Conservation (phyloP, 2,797 vertebrate genomes). For the Nasua narica region DNA sequence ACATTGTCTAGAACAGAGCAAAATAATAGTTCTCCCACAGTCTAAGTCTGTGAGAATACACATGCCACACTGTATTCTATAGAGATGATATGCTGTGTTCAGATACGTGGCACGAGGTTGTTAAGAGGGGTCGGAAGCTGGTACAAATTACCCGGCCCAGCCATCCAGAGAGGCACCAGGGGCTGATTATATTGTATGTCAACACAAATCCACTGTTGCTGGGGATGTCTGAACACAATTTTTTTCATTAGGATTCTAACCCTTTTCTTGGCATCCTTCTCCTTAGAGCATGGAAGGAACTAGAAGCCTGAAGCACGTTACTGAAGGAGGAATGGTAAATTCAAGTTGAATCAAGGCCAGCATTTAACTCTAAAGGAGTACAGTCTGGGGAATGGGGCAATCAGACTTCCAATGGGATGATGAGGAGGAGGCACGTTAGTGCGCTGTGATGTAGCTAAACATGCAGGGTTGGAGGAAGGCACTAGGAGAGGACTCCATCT, state of each 20-base stretch:
- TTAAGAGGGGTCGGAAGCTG: neutral
- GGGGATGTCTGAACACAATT: neutral
- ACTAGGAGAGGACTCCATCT: neutral
- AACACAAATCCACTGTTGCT: neutral
- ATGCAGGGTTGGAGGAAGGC: neutral
- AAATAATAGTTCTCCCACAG: neutral
- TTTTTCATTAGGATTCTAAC: neutral
- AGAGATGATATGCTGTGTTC: neutral
- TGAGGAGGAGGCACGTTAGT: neutral
- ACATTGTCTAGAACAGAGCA: neutral
- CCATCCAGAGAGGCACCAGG: neutral
- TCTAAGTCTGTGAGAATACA: neutral
- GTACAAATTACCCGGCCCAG: neutral
- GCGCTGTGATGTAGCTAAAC: accelerated
- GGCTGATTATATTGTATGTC: neutral
- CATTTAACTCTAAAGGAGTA: neutral
- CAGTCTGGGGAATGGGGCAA: neutral
- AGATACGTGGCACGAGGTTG: neutral
- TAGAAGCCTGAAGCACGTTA: neutral
- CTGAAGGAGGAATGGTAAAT: neutral
- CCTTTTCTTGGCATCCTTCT: neutral
- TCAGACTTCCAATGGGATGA: neutral
- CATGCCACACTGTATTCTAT: neutral
- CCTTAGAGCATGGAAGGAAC: neutral
- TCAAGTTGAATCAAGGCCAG: neutral